Evolutionary conservation across 1,140 invertebrate genomes (phyloP), one percentile per base, ranked within the genome.

Genomic region (Drosophila santomea): DNA sequence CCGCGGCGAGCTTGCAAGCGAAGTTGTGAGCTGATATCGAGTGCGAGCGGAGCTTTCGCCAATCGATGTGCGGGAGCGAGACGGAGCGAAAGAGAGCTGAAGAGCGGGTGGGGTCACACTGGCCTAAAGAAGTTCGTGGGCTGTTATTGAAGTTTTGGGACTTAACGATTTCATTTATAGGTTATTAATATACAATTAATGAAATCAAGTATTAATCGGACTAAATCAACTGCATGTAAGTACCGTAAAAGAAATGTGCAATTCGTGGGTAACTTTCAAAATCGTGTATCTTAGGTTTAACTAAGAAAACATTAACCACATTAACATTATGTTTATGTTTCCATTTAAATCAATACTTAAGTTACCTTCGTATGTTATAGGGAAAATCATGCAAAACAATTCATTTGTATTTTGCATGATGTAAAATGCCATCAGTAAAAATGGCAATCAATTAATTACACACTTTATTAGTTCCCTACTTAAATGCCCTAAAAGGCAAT

Each of bases 1-100:
- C 3, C 14, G 38, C 4, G 1, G 44, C 39, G 59, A 79, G 72
- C 76, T 84, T 79, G 60, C n/a, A 35, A 48, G 48, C 25, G 39
- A 44, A 59, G 62, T 83, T 83, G 63, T 67, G 75, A 79, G 75
- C 72, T 74, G 74, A 63, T 74, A 74, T 74, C 71, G 79, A 62
- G 38, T 52, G 47, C 23, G 58, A 74, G 68, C 44, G 39, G 35
- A 55, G 72, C 68, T 74, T 74, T 73, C 25, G 32, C 6, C n/a
- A 59, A 59, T 44, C 67, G 36, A 36, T 48, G 44, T n/a, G 56
- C 6, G 28, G 4, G 3, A 50, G 50, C 28, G 47, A 38, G 60
- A 60, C n/a, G 15, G 25, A 38, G 25, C 6, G 28, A 41, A 14
- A 45, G 14, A 12, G 45, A 32, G 45, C 12, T n/a, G n/a, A 3